These are phyloP conservation scores for Vanessa atalanta DNA, from an alignment of 1,140 invertebrate genomes.

Conservation along the genomic window DNA sequence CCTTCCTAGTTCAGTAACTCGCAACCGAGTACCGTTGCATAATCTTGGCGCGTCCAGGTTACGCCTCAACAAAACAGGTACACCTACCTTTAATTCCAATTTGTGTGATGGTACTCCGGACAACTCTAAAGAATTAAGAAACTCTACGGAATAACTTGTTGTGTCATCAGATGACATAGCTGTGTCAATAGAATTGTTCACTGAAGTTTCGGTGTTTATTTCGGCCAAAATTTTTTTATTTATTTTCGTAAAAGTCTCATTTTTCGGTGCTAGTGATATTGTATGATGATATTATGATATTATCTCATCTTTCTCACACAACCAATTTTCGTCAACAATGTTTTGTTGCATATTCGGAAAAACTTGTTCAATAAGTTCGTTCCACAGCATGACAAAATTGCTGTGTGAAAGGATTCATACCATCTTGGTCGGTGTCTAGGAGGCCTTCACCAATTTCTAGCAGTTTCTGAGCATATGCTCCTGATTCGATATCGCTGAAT, in stretches of 20 bases:
- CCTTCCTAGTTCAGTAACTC: constrained; percentile 31
- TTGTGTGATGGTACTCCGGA: constrained; percentile 45
- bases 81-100: constrained; percentile 40
- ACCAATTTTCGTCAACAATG: constrained; percentile 41
- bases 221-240: no score
- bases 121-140: constrained; percentile 48
- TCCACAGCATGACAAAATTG: constrained; percentile 52
- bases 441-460: constrained; percentile 48
- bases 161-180: constrained; percentile 14
- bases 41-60: constrained; percentile 40
- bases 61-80: constrained; percentile 39
- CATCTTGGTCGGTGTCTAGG: constrained; percentile 37
- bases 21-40: constrained; percentile 41
- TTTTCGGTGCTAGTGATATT: constrained; percentile 45
- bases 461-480: constrained; percentile 18
- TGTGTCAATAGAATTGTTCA: constrained; percentile 21
- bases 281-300: no score
- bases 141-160: constrained; percentile 41
- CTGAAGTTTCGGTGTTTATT: not conserved
- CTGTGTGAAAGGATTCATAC: constrained; percentile 43
- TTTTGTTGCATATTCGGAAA: constrained; percentile 39
- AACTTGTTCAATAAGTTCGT: constrained; percentile 40
- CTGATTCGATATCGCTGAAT: not conserved
- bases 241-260: constrained; percentile 27
- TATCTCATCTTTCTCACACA: constrained; percentile 54